These are phyloP conservation scores for Phlogophora meticulosa DNA, from an alignment of 2,888 invertebrate species.

Conservation along the genomic window DNA sequence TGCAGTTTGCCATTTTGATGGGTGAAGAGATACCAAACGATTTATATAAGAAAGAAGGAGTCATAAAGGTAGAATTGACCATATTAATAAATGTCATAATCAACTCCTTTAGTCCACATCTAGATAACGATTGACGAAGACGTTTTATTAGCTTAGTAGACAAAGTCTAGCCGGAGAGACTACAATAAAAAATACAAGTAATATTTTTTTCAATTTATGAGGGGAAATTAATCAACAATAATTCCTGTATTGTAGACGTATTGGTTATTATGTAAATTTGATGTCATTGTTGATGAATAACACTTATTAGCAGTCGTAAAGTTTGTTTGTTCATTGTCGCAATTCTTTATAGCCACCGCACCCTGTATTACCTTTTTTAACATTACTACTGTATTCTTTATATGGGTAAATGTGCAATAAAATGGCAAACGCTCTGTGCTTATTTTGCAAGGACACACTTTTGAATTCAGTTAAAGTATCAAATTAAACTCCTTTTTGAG, in stretches of 20 bases:
- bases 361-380: constrained; percentile 51
- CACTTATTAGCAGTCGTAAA: constrained; percentile 30
- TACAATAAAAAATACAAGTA: neutral
- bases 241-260: neutral
- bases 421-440: constrained; percentile 48
- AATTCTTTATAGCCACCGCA: constrained; percentile 48
- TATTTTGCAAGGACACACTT: constrained; percentile 45
- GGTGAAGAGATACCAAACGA: constrained; percentile 28
- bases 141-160: neutral
- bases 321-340: constrained; percentile 46
- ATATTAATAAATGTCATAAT: constrained; percentile 9
- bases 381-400: constrained; percentile 44
- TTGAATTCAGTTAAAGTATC: constrained; percentile 59
- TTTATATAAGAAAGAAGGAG: constrained; percentile 9
- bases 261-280: constrained; percentile 26
- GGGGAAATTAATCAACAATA: neutral
- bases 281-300: constrained; percentile 36
- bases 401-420: constrained; percentile 63
- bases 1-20: constrained; percentile 29
- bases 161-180: neutral
- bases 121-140: neutral
- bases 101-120: neutral
- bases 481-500: constrained; percentile 63
- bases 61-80: neutral
- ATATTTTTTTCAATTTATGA: neutral